Evolutionary conservation across 2,113 vertebrate genomes (phyloP).

Genomic region (Oriolus oriolus): DNA sequence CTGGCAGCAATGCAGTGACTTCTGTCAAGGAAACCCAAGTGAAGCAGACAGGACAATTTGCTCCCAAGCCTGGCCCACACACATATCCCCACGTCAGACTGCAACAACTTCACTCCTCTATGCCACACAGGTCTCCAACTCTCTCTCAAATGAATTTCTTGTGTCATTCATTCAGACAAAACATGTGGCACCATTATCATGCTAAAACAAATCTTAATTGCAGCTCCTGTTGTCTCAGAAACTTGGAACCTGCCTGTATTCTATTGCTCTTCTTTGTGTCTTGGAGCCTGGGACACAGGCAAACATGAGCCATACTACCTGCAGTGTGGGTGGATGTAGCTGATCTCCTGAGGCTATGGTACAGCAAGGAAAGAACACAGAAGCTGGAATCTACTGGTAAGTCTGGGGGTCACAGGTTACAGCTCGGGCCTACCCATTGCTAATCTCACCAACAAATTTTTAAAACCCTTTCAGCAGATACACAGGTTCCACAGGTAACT

Average conservation of each 20-base stretch:
- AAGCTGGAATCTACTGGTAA: rapidly evolving
- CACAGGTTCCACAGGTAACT: neutral
- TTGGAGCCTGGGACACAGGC: neutral
- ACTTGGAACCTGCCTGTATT: neutral
- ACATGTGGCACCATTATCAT: neutral
- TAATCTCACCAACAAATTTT: neutral
- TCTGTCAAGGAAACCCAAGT: neutral
- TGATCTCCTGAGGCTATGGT: neutral
- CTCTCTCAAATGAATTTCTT: neutral
- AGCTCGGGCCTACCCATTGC: neutral
- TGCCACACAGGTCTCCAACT: neutral
- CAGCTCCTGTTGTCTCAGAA: neutral
- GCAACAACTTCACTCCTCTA: neutral
- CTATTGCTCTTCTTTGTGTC: neutral
- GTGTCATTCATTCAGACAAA: neutral
- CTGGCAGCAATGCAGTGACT: neutral
- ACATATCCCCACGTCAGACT: rapidly evolving
- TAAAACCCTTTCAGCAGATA: neutral
- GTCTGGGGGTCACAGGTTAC: neutral
- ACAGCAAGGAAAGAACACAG: neutral
- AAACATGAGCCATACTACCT: neutral
- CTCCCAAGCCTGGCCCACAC: neutral
- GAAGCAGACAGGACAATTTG: neutral
- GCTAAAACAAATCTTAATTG: neutral
- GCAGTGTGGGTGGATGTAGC: neutral